Evolutionary conservation across 2,113 vertebrate species (phyloP).

Genomic region (Hippocampus guttulatus): DNA sequence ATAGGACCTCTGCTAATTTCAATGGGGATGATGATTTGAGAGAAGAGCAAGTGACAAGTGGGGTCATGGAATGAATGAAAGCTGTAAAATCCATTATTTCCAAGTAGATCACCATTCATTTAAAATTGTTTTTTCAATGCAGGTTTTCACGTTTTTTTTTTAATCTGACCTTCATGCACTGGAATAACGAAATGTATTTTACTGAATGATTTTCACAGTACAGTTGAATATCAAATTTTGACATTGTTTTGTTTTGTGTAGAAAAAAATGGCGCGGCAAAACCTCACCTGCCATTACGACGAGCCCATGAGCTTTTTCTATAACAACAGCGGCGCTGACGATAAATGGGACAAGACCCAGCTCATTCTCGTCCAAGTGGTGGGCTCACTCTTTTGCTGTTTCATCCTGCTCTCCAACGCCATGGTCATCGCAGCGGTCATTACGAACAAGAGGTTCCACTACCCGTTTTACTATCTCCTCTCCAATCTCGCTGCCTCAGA

Average conservation of each 20-base stretch:
- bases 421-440: conserved; percentile 91
- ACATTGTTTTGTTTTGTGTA: conserved; percentile 38
- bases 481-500: conserved; percentile 92
- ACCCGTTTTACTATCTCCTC: conserved; percentile 93
- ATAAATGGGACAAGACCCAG: conserved; percentile 75
- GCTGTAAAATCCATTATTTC: not conserved
- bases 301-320: conserved; percentile 91
- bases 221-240: not conserved
- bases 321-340: conserved; percentile 73
- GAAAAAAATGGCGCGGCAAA: conserved; percentile 77
- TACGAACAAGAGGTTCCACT: conserved; percentile 92
- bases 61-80: no score
- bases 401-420: conserved; percentile 92
- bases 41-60: no score
- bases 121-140: not conserved
- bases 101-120: not conserved
- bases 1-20: no score
- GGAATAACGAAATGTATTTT: not conserved
- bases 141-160: not conserved
- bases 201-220: not conserved
- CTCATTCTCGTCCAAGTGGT: conserved; percentile 82
- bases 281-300: conserved; percentile 80
- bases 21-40: no score
- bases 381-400: conserved; percentile 87
- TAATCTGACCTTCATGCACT: not conserved